Evolutionary conservation across 2,113 vertebrate genomes (phyloP).

Genomic region (Brachypodius melanocephalos): DNA sequence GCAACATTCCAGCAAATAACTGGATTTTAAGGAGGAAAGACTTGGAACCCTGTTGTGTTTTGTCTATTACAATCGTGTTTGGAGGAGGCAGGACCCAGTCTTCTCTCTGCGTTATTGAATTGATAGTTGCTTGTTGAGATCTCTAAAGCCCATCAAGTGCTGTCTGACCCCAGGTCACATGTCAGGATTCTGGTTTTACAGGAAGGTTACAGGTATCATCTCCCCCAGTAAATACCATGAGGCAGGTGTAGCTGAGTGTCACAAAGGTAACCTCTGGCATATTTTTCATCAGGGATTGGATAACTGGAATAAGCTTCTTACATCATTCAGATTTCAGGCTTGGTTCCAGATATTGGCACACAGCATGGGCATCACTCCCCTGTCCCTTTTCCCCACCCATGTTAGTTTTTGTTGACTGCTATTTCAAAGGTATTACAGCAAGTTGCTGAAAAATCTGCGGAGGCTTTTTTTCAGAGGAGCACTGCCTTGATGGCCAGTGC

Average conservation of each 20-base stretch:
- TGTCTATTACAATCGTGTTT: background rate
- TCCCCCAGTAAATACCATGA: background rate
- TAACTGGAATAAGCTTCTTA: background rate
- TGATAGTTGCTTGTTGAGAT: background rate
- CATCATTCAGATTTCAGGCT: background rate
- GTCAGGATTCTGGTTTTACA: background rate
- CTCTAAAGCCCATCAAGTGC: background rate
- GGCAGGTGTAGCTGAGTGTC: background rate
- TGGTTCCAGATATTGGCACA: background rate
- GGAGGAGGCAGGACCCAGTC: background rate
- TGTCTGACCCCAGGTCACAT: background rate
- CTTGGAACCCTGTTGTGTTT: background rate
- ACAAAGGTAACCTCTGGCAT: background rate
- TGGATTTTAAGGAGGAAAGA: background rate
- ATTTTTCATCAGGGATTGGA: background rate
- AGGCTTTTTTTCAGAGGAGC: background rate
- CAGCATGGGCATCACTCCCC: background rate
- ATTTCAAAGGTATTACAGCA: background rate
- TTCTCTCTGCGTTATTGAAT: background rate
- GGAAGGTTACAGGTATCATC: background rate
- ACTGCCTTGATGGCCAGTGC: rapidly evolving
- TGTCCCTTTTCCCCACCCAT: background rate
- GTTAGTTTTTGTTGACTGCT: background rate
- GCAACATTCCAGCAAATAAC: background rate
- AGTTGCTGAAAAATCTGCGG: background rate